Evolutionary conservation across 2,113 vertebrate species (phyloP).

Genomic region (Melanocharis versteri): DNA sequence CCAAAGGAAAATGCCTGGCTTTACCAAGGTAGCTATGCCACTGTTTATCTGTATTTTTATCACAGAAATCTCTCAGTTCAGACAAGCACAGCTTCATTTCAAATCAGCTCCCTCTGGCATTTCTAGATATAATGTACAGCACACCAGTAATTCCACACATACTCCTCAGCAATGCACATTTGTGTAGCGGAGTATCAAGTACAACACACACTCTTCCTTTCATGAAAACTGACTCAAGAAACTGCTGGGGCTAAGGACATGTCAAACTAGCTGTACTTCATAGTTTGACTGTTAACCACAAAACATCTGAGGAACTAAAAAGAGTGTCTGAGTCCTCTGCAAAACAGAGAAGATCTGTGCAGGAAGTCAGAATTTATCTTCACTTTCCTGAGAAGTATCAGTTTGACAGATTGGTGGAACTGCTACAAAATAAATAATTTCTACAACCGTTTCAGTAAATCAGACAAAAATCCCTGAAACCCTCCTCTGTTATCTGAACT

Average conservation of each 20-base stretch:
- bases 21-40: neutral
- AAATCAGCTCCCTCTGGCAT: neutral
- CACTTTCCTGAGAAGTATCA: neutral
- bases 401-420: neutral
- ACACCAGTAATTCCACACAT: neutral
- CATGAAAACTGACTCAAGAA: neutral
- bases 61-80: neutral
- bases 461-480: accelerated
- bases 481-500: neutral
- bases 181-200: neutral
- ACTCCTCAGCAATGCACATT: neutral
- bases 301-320: neutral
- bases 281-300: neutral
- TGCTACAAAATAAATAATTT: neutral
- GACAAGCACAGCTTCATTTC: neutral
- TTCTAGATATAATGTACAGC: neutral
- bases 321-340: neutral
- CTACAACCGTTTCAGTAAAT: neutral
- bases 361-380: neutral
- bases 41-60: neutral
- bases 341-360: neutral
- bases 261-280: neutral
- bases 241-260: neutral
- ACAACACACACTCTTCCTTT: neutral
- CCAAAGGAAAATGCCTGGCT: neutral